phyloP scores from a whole-genome alignment of 2,797 vertebrate species.

The Melanotaenia parkinsoni region DNA sequence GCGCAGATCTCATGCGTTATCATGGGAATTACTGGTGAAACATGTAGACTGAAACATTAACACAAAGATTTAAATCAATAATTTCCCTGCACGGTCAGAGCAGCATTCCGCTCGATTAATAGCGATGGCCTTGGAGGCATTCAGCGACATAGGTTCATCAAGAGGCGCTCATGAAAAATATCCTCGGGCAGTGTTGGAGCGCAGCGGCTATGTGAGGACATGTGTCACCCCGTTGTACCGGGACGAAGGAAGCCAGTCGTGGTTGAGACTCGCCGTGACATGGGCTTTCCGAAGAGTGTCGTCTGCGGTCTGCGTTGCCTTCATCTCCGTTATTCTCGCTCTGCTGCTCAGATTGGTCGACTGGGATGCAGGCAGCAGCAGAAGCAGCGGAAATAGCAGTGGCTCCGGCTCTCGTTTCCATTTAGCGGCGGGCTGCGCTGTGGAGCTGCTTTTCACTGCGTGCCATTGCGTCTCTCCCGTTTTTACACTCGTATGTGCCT shows the following conservation, averaged over 20 bases:
- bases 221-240: conserved; percentile 69
- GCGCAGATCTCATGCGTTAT: conserved; percentile 25
- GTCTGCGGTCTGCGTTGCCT: conserved; percentile 81
- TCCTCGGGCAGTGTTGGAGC: conserved; percentile 71
- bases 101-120: conserved; percentile 40
- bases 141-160: conserved; percentile 65
- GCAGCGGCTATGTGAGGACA: conserved; percentile 74
- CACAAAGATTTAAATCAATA: conserved; percentile 25
- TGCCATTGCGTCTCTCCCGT: conserved; percentile 75
- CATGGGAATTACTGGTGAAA: conserved; percentile 14
- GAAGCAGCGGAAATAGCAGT: conserved; percentile 73
- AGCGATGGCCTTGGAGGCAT: conserved; percentile 72
- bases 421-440: conserved; percentile 65
- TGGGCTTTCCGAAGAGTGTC: conserved; percentile 75
- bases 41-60: conserved; percentile 25
- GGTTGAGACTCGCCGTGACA: conserved; percentile 72
- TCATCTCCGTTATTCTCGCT: conserved; percentile 75
- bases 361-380: conserved; percentile 70
- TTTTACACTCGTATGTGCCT: conserved; percentile 82
- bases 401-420: conserved; percentile 64
- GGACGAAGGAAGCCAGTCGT: conserved; percentile 64
- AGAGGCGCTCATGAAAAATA: conserved; percentile 68
- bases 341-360: conserved; percentile 77
- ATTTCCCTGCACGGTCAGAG: conserved; percentile 28
- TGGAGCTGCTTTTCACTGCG: conserved; percentile 70